These are phyloP conservation scores for Marronus borbonicus DNA, from an alignment of 2,888 invertebrate species.

Conservation along the genomic window DNA sequence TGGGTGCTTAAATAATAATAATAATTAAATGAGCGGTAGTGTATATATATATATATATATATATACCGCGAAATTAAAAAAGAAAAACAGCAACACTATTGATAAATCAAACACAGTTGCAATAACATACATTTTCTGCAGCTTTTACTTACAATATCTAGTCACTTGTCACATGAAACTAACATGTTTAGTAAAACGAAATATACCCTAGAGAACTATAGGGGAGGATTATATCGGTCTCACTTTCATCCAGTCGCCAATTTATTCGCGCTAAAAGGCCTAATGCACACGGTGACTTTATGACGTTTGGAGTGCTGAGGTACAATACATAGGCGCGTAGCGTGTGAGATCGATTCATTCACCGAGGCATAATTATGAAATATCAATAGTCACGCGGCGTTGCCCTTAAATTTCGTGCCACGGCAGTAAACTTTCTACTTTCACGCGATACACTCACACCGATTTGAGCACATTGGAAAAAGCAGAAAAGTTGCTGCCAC, in stretches of 20 bases:
- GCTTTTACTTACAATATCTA: neutral
- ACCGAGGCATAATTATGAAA: neutral
- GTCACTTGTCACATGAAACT: neutral
- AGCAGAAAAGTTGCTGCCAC: no score
- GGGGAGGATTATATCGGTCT: neutral
- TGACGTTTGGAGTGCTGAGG: neutral
- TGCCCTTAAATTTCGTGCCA: neutral
- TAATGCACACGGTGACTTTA: neutral
- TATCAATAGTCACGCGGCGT: conserved; percentile 5
- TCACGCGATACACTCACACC: neutral
- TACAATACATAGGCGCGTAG: neutral
- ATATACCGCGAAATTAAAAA: no score
- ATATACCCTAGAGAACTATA: neutral
- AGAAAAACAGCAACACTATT: no score
- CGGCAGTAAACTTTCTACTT: conserved; percentile 4
- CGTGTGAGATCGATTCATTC: neutral
- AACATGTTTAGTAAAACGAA: conserved; percentile 1
- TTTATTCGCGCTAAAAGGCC: neutral
- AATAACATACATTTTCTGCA: no score
- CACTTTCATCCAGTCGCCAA: neutral
- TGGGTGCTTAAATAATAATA: no score
- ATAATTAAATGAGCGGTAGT: no score
- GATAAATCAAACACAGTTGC: no score
- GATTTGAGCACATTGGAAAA: neutral
- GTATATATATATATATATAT: no score